phyloP scores from a whole-genome alignment of 2,113 vertebrate species.

The Piliocolobus tephrosceles region DNA sequence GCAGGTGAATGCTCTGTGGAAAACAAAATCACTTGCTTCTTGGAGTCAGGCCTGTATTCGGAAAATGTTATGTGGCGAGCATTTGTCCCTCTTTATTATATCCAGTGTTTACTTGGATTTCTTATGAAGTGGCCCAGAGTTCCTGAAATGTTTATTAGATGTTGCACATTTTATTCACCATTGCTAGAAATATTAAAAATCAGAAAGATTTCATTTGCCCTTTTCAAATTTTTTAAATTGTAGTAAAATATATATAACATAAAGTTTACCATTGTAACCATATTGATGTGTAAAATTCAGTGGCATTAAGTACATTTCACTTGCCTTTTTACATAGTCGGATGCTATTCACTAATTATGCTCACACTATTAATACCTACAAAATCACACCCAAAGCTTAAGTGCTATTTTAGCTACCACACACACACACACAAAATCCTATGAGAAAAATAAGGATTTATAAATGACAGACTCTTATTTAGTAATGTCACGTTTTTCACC shows the following conservation, averaged over 20 bases:
- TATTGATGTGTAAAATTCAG: not conserved
- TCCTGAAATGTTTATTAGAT: not conserved
- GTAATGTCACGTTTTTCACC: not conserved
- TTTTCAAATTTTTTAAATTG: not conserved
- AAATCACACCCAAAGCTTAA: not conserved
- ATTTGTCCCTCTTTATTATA: constrained; percentile 30
- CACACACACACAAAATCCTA: not conserved
- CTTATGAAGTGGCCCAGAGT: not conserved
- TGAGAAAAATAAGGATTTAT: not conserved
- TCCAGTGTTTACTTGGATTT: not conserved
- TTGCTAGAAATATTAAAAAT: not conserved
- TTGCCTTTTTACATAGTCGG: not conserved
- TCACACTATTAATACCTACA: not conserved
- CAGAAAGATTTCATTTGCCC: not conserved
- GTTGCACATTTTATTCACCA: not conserved
- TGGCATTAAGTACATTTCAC: not conserved
- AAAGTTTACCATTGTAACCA: not conserved
- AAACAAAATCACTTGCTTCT: constrained; percentile 36
- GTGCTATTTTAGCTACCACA: not conserved
- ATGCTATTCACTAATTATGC: not conserved
- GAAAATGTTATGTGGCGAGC: constrained; percentile 33
- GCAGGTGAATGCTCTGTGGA: constrained; percentile 48
- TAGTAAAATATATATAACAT: constrained; percentile 33
- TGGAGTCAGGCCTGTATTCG: constrained; percentile 34
- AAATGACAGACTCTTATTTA: not conserved